Evolutionary conservation across 2,888 invertebrate genomes (phyloP).

Genomic region (Sepiola atlantica): DNA sequence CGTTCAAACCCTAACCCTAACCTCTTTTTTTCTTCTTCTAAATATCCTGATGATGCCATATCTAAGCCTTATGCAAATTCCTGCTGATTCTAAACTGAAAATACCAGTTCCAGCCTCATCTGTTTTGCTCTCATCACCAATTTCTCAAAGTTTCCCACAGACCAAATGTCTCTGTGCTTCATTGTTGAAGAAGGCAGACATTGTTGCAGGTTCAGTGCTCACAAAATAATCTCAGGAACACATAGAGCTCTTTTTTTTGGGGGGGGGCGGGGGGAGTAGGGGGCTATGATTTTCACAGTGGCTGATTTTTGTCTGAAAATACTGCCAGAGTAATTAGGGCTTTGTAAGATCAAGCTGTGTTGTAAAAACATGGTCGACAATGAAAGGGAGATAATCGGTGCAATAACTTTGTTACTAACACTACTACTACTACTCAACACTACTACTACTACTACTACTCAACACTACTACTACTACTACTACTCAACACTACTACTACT

Average conservation of each 20-base stretch:
- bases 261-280: background rate
- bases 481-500: too few relatives aligned
- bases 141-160: background rate
- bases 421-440: too few relatives aligned
- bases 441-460: too few relatives aligned
- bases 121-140: background rate
- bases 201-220: background rate
- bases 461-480: too few relatives aligned
- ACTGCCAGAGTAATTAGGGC: background rate
- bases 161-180: background rate
- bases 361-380: background rate
- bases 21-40: too few relatives aligned
- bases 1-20: too few relatives aligned
- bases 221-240: background rate
- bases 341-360: background rate
- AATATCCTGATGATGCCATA: too few relatives aligned
- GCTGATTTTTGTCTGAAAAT: background rate
- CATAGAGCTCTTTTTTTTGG: background rate
- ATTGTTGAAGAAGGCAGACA: background rate
- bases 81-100: background rate
- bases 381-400: background rate
- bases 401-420: too few relatives aligned
- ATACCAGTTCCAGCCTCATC: background rate
- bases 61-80: background rate
- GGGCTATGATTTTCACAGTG: background rate